These are phyloP conservation scores for Peromyscus maniculatus DNA, from an alignment of 2,113 vertebrate genomes.

Conservation along the genomic window DNA sequence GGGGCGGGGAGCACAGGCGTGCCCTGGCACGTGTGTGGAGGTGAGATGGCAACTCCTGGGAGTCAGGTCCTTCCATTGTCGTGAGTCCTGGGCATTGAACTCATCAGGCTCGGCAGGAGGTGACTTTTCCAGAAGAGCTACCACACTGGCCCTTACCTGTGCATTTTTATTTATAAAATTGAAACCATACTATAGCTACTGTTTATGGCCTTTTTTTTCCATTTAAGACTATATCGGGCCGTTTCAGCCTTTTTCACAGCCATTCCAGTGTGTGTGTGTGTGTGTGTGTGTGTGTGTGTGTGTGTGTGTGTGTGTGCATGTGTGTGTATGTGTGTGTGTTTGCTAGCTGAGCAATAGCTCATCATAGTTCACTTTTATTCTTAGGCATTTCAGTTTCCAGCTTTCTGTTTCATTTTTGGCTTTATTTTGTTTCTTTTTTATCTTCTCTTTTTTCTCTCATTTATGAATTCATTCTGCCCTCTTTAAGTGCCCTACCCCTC, in stretches of 20 bases:
- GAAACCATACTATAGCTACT: not conserved
- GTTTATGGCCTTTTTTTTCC: not conserved
- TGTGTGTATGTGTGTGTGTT: not conserved
- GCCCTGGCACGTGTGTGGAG: not conserved
- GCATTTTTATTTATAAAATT: slow-evolving; percentile 27
- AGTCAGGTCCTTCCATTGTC: not conserved
- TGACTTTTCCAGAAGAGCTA: not conserved
- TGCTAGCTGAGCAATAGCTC: not conserved
- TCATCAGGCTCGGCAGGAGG: too few species aligned
- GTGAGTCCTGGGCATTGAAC: not conserved
- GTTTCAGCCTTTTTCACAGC: not conserved
- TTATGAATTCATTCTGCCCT: slow-evolving; percentile 17
- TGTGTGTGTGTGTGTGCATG: not conserved
- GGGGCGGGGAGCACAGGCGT: not conserved
- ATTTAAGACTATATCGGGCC: not conserved
- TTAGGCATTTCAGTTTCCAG: not conserved
- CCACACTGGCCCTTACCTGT: not conserved
- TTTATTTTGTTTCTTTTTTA: not conserved
- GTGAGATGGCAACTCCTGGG: not conserved
- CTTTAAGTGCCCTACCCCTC: not conserved
- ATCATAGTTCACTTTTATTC: not conserved
- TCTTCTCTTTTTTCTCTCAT: not conserved
- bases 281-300: not conserved
- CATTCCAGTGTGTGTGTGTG: not conserved
- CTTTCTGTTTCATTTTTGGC: slow-evolving; percentile 5